Evolutionary conservation across 1,140 invertebrate genomes (phyloP).

Genomic region (Choristoneura fumiferana): DNA sequence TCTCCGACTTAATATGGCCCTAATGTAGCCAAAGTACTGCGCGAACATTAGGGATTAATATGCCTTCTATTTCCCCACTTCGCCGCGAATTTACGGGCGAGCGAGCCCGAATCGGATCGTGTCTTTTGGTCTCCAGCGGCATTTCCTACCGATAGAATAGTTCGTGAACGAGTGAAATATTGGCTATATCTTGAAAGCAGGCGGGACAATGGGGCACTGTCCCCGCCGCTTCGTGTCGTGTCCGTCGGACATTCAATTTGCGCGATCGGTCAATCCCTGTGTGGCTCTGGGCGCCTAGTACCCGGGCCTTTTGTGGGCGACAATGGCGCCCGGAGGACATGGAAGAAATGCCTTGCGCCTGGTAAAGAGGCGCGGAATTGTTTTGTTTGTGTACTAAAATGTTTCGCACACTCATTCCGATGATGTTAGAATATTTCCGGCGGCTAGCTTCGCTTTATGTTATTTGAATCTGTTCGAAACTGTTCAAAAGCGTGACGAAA

Average conservation of each 20-base stretch:
- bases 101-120: slow-evolving; percentile 25
- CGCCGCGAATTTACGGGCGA: slow-evolving; percentile 18
- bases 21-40: not conserved
- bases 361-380: not conserved
- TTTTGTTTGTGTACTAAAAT: not conserved
- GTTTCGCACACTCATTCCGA: no score
- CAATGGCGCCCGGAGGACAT: slow-evolving; percentile 37
- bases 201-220: slow-evolving; percentile 51
- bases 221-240: slow-evolving; percentile 5
- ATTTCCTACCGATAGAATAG: slow-evolving; percentile 34
- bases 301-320: slow-evolving; percentile 38
- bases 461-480: no score
- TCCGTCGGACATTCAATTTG: slow-evolving; percentile 54
- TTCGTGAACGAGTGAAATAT: slow-evolving; percentile 56
- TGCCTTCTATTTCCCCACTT: not conserved
- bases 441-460: no score
- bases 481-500: no score
- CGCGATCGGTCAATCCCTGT: slow-evolving; percentile 66
- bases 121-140: slow-evolving; percentile 24
- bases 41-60: not conserved
- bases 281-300: slow-evolving; percentile 51
- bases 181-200: slow-evolving; percentile 55
- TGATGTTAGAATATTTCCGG: no score
- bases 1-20: not conserved
- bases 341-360: slow-evolving; percentile 30